These are phyloP conservation scores for Limnephilus auricula DNA, from an alignment of 2,888 invertebrate genomes.

Conservation along the genomic window DNA sequence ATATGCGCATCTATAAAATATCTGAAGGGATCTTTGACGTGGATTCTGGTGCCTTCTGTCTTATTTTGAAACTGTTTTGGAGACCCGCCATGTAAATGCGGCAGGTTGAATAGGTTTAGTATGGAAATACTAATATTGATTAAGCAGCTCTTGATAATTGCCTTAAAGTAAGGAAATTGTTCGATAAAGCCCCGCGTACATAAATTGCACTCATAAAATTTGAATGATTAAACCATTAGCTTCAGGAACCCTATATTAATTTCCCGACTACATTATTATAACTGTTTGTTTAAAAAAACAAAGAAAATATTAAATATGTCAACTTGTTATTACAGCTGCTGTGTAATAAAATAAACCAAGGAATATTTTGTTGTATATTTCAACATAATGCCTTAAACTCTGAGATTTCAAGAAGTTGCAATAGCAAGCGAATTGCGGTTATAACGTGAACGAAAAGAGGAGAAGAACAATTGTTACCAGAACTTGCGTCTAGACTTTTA, in stretches of 20 bases:
- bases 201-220: slow-evolving; percentile 40
- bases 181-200: slow-evolving; percentile 26
- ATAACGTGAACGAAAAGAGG: background rate
- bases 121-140: slow-evolving; percentile 18
- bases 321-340: background rate
- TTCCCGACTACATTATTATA: background rate
- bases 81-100: background rate
- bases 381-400: background rate
- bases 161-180: slow-evolving; percentile 17
- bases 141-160: slow-evolving; percentile 28
- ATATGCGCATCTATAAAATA: too few species aligned
- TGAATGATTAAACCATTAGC: slow-evolving; percentile 33
- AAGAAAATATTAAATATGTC: background rate
- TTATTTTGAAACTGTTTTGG: background rate
- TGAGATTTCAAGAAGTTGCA: background rate
- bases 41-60: background rate
- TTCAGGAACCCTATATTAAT: background rate
- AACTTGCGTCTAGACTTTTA: background rate
- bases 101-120: background rate
- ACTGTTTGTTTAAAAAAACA: background rate
- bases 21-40: background rate
- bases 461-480: background rate
- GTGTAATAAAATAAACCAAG: background rate
- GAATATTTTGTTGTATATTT: background rate
- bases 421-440: background rate